Evolutionary conservation across 1,140 invertebrate genomes (phyloP), one percentile per base, ranked within the genome.

Genomic region (Solenopsis fugax): DNA sequence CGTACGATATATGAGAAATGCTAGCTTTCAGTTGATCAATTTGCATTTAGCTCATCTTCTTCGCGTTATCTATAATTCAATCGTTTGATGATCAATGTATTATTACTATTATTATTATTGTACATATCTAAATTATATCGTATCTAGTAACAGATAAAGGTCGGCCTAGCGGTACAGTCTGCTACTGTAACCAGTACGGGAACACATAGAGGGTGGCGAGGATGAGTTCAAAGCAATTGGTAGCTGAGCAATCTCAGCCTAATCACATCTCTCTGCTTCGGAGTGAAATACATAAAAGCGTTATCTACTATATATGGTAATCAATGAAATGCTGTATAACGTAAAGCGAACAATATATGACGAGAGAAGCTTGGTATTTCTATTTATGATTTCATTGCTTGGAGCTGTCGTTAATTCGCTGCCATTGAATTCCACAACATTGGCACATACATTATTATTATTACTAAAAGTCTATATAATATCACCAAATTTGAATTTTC

Each of bases 141-240:
- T 80, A 12, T 77, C 12, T 29, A 41, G 54, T 21, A 73, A 50
- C 7, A 16, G 29, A 60, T 84, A 84, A 84, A 34, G 54, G 18
- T n/a, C 67, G 52, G 21, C 73, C 29, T 58, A 82, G 50, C 21
- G 45, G 10, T 50, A 34, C 37, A 58, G 80, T 48, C 9, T 37
- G 37, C 52, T 72, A 72, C 29, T 50, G 65, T 50, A 58, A 72
- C 21, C 24, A 73, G 67, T 45, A 72, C 4, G 13, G 18, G 54
- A 58, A 50, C 54, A 60, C 69, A 60, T 60, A 50, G 54, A 82
- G 69, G 80, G 6, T 58, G 41, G 52, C 54, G 52, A 81, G 48
- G 78, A 54, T 67, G 21, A 50, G 56, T 75, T 84, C 80, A 84
- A 84, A 84, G 80, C 80, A 84, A 84, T 84, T 24, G 80, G 41